These are phyloP conservation scores for Andrena haemorrhoa DNA, from an alignment of 2,888 invertebrate species.

Conservation along the genomic window DNA sequence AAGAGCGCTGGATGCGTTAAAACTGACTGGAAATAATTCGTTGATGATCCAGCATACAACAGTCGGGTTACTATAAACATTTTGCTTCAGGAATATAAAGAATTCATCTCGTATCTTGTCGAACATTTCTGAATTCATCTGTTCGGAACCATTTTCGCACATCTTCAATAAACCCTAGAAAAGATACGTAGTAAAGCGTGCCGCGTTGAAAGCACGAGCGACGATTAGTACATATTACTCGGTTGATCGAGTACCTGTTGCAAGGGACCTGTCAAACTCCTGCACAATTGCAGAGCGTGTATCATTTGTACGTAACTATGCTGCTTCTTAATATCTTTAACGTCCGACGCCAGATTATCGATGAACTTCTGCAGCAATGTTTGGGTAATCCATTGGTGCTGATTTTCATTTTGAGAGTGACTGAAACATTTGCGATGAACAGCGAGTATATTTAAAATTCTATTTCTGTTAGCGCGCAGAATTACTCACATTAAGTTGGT, in stretches of 20 bases:
- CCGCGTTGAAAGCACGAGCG: not conserved
- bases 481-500: slow-evolving; percentile 56
- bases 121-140: slow-evolving; percentile 72
- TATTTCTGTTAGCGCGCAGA: not conserved
- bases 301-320: slow-evolving; percentile 63
- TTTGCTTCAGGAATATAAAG: slow-evolving; percentile 84
- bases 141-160: slow-evolving; percentile 20
- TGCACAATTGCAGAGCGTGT: slow-evolving; percentile 51
- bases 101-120: slow-evolving; percentile 82
- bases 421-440: slow-evolving; percentile 37
- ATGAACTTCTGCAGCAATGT: slow-evolving; percentile 68
- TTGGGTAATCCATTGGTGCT: slow-evolving; percentile 74
- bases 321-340: slow-evolving; percentile 61
- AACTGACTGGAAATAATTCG: slow-evolving; percentile 72
- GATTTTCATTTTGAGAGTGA: slow-evolving; percentile 49
- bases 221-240: not conserved
- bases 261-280: slow-evolving; percentile 26
- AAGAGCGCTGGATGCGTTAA: slow-evolving; percentile 67
- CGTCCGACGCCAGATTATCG: slow-evolving; percentile 53
- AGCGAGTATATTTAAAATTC: not conserved
- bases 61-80: slow-evolving; percentile 85
- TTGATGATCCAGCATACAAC: slow-evolving; percentile 78
- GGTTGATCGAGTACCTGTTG: slow-evolving; percentile 60
- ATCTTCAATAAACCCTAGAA: slow-evolving; percentile 69
- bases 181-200: slow-evolving; percentile 20